Conservation (phyloP, 2,113 vertebrate genomes). For the Leptobrachium leishanense region DNA sequence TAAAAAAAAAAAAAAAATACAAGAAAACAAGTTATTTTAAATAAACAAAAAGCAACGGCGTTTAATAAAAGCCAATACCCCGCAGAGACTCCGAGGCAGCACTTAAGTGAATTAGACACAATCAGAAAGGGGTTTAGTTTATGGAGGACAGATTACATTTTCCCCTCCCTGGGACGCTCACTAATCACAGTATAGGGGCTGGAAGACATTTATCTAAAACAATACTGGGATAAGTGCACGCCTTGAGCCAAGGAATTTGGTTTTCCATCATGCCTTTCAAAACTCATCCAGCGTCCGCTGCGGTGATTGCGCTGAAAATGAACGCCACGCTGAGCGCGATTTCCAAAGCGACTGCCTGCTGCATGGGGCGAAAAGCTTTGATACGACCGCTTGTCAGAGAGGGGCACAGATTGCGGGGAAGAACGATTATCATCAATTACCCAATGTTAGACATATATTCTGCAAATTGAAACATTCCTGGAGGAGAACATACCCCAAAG, state of each 20-base stretch:
- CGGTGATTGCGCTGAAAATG: slow-evolving; percentile 14
- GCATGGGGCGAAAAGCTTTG: neutral
- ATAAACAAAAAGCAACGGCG: neutral
- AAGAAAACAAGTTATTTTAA: slow-evolving; percentile 14
- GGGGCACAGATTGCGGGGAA: neutral
- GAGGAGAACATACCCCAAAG: neutral
- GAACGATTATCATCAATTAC: slow-evolving; percentile 1
- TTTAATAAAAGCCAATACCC: slow-evolving; percentile 28
- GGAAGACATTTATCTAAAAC: slow-evolving; percentile 48
- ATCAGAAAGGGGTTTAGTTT: slow-evolving; percentile 36
- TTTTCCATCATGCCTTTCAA: slow-evolving; percentile 19
- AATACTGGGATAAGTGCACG: slow-evolving; percentile 44
- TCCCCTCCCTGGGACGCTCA: slow-evolving; percentile 31
- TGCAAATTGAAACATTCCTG: neutral
- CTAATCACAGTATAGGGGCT: slow-evolving; percentile 47
- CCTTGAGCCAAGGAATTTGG: slow-evolving; percentile 27
- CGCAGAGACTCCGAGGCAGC: slow-evolving; percentile 28
- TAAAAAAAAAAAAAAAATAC: slow-evolving; percentile 4
- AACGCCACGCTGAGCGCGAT: slow-evolving; percentile 22
- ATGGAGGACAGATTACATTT: slow-evolving; percentile 34
- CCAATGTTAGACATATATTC: neutral
- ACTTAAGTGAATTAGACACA: slow-evolving; percentile 34
- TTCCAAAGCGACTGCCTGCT: slow-evolving; percentile 1
- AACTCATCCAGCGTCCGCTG: slow-evolving; percentile 6
- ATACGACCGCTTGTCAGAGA: neutral